phyloP scores from a whole-genome alignment of 2,888 invertebrate genomes.

The Eupeodes luniger region DNA sequence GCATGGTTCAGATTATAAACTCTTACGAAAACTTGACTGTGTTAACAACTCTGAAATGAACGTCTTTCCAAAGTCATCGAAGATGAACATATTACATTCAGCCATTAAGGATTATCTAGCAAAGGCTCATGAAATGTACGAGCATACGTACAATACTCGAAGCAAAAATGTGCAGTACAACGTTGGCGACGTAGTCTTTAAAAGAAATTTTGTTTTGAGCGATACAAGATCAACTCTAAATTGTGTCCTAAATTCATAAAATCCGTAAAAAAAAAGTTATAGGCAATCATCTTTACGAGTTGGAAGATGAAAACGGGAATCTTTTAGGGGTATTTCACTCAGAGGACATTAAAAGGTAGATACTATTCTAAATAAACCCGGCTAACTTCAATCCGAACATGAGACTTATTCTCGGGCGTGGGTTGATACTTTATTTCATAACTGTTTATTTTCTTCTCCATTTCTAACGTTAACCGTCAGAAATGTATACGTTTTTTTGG shows the following conservation, averaged over 20 bases:
- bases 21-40: background rate
- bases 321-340: too few species aligned
- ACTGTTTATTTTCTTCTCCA: background rate
- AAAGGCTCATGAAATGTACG: background rate
- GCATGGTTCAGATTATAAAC: conserved; percentile 8
- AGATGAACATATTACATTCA: background rate
- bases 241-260: too few species aligned
- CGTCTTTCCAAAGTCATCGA: background rate
- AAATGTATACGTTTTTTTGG: background rate
- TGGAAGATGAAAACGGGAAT: too few species aligned
- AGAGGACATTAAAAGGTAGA: too few species aligned
- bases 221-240: too few species aligned
- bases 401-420: background rate
- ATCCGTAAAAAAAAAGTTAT: too few species aligned
- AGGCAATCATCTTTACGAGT: too few species aligned
- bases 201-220: too few species aligned
- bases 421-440: background rate
- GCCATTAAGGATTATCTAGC: background rate
- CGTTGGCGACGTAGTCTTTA: background rate
- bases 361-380: background rate
- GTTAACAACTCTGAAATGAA: conserved; percentile 4
- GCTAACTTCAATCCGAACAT: background rate
- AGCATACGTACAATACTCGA: background rate
- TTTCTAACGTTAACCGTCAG: background rate
- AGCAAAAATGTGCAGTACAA: conserved; percentile 3